A percentile compares a stretch with the other conserved stretches of the same genome.
phyloP scores from a whole-genome alignment of 2,113 vertebrate species.

The Himantopus leucocephalus region DNA sequence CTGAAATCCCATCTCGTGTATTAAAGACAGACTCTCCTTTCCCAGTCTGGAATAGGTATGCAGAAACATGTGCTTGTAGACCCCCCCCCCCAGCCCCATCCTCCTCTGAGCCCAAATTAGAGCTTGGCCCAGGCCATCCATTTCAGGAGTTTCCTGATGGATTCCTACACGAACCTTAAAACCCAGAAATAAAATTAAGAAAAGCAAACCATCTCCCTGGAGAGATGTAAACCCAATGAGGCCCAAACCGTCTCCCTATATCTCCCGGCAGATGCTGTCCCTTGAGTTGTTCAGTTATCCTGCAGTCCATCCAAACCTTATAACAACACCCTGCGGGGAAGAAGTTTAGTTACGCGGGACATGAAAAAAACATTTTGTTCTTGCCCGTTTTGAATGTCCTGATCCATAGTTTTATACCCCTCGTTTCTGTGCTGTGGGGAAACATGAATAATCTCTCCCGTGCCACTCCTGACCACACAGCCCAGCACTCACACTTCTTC shows the following conservation, averaged over 20 bases:
- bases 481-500: not conserved
- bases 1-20: not conserved
- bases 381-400: not conserved
- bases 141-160: not conserved
- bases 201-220: not conserved
- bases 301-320: not conserved
- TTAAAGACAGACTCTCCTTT: not conserved
- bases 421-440: not conserved
- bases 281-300: rapidly evolving
- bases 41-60: not conserved
- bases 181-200: not conserved
- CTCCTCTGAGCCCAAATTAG: not conserved
- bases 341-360: not conserved
- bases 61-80: not conserved
- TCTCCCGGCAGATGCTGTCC: not conserved
- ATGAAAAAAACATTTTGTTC: not conserved
- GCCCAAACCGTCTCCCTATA: not conserved
- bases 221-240: not conserved
- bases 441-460: not conserved
- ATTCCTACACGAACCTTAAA: not conserved
- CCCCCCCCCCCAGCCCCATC: too few relatives aligned
- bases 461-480: not conserved
- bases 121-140: not conserved
- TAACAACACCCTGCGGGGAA: rapidly evolving
- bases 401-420: not conserved